A percentile compares a stretch with the other conserved stretches of the same genome.
These are phyloP conservation scores for Oryzias sinensis DNA, from an alignment of 2,797 vertebrate species.

Conservation along the genomic window DNA sequence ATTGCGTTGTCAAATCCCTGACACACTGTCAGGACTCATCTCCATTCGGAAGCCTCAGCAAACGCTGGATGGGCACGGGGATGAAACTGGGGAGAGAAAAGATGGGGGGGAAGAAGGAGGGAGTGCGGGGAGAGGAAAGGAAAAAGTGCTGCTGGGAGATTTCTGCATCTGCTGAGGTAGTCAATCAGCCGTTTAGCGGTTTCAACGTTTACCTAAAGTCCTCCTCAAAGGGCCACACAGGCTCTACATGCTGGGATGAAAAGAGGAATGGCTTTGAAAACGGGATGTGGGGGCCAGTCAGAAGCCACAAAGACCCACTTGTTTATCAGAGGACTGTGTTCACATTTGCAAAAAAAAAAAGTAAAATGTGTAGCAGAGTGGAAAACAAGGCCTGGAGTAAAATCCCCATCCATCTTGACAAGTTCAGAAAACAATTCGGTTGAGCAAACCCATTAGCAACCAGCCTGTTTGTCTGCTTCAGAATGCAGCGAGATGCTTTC, in stretches of 20 bases:
- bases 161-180: constrained; percentile 66
- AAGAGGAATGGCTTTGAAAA: constrained; percentile 23
- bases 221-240: constrained; percentile 33
- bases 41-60: constrained; percentile 68
- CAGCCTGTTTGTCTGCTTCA: constrained; percentile 60
- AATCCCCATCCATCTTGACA: constrained; percentile 54
- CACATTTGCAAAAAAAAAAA: constrained; percentile 24
- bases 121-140: constrained; percentile 22
- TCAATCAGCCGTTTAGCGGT: constrained; percentile 42
- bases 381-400: constrained; percentile 55
- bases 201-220: constrained; percentile 50
- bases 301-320: constrained; percentile 14
- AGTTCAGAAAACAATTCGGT: constrained; percentile 60
- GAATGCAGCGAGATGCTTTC: constrained; percentile 48
- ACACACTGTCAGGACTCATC: constrained; percentile 65
- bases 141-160: constrained; percentile 59
- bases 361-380: constrained; percentile 27
- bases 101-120: constrained; percentile 18
- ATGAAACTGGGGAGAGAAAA: constrained; percentile 48
- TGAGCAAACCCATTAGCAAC: constrained; percentile 70
- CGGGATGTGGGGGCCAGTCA: constrained; percentile 17
- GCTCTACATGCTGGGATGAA: constrained; percentile 13
- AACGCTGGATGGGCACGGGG: constrained; percentile 65
- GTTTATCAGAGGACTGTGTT: constrained; percentile 26
- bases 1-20: constrained; percentile 62